A percentile compares a stretch with the other conserved stretches of the same genome.
Evolutionary conservation across 2,113 vertebrate species (phyloP).

Genomic region (Campylomormyrus tamandua): DNA sequence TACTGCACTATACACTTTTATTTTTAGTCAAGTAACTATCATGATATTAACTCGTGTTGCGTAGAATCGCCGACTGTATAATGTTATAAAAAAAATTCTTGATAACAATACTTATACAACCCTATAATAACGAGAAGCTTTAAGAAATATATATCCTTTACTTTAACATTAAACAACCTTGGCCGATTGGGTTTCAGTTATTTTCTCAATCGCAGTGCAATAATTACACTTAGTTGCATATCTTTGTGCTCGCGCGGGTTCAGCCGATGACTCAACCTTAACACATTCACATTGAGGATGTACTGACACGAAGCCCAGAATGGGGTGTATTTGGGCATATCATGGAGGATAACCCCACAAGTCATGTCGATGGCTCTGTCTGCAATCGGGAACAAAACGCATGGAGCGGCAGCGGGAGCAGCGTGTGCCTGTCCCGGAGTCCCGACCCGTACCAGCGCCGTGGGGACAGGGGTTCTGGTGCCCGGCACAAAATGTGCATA

Average conservation of each 20-base stretch:
- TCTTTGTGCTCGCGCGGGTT: background rate
- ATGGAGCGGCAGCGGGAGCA: slow-evolving; percentile 57
- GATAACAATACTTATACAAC: background rate
- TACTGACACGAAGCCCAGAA: background rate
- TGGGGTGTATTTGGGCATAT: background rate
- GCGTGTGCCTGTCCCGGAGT: slow-evolving; percentile 50
- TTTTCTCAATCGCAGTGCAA: slow-evolving; percentile 3
- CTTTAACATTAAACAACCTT: background rate
- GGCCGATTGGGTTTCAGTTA: background rate
- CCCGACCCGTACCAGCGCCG: background rate
- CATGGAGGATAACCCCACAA: background rate
- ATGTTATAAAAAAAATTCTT: background rate
- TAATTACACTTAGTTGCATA: slow-evolving; percentile 13
- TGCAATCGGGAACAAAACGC: slow-evolving; percentile 51
- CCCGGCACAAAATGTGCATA: background rate
- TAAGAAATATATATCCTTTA: background rate
- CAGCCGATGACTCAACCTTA: slow-evolving; percentile 2
- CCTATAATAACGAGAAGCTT: background rate
- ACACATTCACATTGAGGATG: background rate
- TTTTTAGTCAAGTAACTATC: background rate
- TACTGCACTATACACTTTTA: background rate
- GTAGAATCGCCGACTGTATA: background rate
- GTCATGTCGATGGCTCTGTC: slow-evolving; percentile 47
- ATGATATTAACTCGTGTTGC: background rate
- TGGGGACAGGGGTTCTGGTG: no score